Evolutionary conservation across 2,888 invertebrate species (phyloP), one percentile per base, ranked within the genome.

Genomic region (Horisme vitalbata): DNA sequence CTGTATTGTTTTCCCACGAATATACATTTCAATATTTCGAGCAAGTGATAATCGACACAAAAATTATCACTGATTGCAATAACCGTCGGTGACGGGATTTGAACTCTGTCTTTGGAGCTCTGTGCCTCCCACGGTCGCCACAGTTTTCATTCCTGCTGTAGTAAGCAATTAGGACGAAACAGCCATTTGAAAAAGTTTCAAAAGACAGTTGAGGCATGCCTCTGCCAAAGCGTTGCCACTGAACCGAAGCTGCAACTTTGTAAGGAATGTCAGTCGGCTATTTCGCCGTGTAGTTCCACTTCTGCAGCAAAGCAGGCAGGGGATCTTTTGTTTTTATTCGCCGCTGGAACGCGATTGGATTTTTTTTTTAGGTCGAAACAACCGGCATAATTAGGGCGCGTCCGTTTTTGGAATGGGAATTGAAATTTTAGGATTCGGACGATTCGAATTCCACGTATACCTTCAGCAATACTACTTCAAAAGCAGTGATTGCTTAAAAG

Each of bases 141-240:
- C n/a, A n/a, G n/a, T n/a, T n/a, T n/a, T n/a, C n/a, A n/a, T n/a
- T 63, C 62, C 53, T 41, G 48, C 38, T 33, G 50, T 53, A 46
- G 47, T 50, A 55, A 41, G 39, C 34, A 37, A 43, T 45, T 33
- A 45, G 45, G 28, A 23, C 26, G 27, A 34, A 34, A 34, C 38
- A 15, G 4, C 35, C 35, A 15, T 30, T 34, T 35, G 20, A 39
- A 13, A 26, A 35, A 37, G 15, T 33, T 41, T 24, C 37, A 24
- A 37, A 20, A 31, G 30, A 28, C 38, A 39, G 30, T 21, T 34
- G 34, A 37, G 27, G 13, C 32, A 28, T 20, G 23, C 4, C 30
- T 13, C 24, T 36, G n/a, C 38, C 10, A 38, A 27, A 20, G 32
- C 26, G 18, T 9, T 2, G 24, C 21, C 26, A 24, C 34, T 20